Evolutionary conservation across 2,888 invertebrate genomes (phyloP).

Genomic region (Smittia aterrima): DNA sequence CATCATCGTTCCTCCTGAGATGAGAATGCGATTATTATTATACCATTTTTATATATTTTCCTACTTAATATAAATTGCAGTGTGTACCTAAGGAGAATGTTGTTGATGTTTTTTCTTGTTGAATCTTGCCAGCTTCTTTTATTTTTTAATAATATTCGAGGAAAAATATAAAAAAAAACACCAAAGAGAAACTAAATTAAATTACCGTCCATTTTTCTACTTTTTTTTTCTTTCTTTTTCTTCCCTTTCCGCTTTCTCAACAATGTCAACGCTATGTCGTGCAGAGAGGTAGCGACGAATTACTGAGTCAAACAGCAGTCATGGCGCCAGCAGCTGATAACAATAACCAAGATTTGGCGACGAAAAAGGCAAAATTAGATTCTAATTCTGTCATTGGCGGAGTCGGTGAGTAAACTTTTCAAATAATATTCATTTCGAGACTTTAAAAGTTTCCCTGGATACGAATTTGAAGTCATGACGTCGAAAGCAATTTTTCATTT

Average conservation of each 20-base stretch:
- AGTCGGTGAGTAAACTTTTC: conserved; percentile 52
- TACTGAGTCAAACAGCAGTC: conserved; percentile 92
- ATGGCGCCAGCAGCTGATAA: conserved; percentile 93
- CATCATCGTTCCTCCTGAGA: conserved; percentile 27
- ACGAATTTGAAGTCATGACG: background rate
- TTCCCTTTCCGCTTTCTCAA: background rate
- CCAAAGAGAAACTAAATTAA: conserved; percentile 20
- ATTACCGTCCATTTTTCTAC: conserved; percentile 30
- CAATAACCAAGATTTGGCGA: conserved; percentile 88
- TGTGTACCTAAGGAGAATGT: conserved; percentile 21
- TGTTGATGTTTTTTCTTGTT: conserved; percentile 32
- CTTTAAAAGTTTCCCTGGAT: background rate
- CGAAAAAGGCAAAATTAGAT: conserved; percentile 80
- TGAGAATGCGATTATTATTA: conserved; percentile 29
- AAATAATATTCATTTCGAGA: background rate
- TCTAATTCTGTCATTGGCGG: conserved; percentile 53
- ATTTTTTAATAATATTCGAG: conserved; percentile 11
- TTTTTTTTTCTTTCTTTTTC: conserved; percentile 14
- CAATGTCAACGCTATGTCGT: background rate
- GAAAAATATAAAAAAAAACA: conserved; percentile 1
- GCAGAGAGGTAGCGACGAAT: conserved; percentile 97
- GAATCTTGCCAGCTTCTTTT: background rate
- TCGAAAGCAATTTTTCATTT: background rate
- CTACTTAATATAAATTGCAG: conserved; percentile 27
- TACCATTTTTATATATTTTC: conserved; percentile 8